Conservation (phyloP, 2,888 invertebrate genomes). For the Frankliniella intonsa region DNA sequence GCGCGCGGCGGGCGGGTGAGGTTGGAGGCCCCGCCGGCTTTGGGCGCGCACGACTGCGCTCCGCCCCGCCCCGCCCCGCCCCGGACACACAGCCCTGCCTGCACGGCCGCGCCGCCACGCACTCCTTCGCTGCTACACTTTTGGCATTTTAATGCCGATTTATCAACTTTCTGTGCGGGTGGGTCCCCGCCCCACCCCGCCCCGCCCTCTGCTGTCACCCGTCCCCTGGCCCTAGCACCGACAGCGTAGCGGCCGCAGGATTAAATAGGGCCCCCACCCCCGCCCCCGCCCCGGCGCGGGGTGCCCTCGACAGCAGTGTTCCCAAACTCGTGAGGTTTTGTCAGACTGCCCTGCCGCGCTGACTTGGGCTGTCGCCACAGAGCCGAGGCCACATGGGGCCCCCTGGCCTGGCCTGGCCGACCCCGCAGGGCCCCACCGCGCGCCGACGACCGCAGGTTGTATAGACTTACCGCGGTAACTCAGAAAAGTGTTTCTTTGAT, state of each 20-base stretch:
- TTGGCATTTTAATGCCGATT: slow-evolving; percentile 25
- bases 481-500: no score
- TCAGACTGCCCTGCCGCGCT: neutral
- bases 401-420: no score
- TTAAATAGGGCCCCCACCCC: neutral
- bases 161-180: neutral
- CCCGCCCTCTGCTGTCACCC: neutral
- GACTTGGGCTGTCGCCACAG: neutral
- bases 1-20: no score
- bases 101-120: neutral
- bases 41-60: neutral
- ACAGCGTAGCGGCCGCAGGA: neutral
- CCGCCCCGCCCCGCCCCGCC: neutral
- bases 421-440: no score
- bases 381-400: neutral
- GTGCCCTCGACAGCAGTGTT: neutral
- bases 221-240: neutral
- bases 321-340: neutral
- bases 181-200: neutral
- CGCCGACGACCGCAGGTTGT: no score
- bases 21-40: neutral
- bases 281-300: neutral
- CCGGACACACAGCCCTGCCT: neutral
- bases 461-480: no score
- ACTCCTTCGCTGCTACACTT: neutral